These are phyloP conservation scores for Philopedon plagiatum DNA, from an alignment of 2,888 invertebrate genomes.

Conservation along the genomic window DNA sequence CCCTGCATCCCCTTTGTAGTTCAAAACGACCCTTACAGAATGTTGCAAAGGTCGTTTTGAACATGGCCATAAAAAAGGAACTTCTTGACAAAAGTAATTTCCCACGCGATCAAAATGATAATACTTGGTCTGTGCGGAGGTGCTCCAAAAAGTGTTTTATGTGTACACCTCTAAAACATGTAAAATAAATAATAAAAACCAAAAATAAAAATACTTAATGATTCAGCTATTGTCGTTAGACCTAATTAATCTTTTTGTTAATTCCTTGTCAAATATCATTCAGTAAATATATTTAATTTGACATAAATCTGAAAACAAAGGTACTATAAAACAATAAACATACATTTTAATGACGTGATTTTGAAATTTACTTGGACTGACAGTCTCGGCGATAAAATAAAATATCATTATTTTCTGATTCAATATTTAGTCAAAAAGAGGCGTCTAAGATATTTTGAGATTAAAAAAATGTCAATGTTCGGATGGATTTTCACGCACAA, in stretches of 20 bases:
- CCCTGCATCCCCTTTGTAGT: too few relatives aligned
- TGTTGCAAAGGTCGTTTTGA: too few relatives aligned
- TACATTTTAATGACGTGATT: background rate
- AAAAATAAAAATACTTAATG: too few relatives aligned
- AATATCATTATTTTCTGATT: background rate
- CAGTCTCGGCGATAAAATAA: background rate
- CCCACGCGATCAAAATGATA: too few relatives aligned
- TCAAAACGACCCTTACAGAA: too few relatives aligned
- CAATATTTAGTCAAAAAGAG: background rate
- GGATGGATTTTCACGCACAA: slow-evolving; percentile 63
- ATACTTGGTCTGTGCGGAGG: too few relatives aligned
- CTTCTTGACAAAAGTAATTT: too few relatives aligned
- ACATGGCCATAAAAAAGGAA: too few relatives aligned
- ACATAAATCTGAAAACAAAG: slow-evolving; percentile 9
- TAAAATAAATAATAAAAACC: too few relatives aligned
- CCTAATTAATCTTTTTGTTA: background rate
- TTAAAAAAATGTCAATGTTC: slow-evolving; percentile 52
- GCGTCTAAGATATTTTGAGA: background rate
- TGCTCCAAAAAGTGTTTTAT: too few relatives aligned
- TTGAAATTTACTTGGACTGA: background rate
- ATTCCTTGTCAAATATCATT: background rate
- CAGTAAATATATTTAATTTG: slow-evolving; percentile 4
- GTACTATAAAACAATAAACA: slow-evolving; percentile 9
- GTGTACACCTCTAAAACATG: too few relatives aligned
- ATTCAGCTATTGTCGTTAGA: background rate